A percentile compares a stretch with the other conserved stretches of the same genome.
Conservation (phyloP, 2,797 vertebrate species). For the Malacoraja senta region DNA sequence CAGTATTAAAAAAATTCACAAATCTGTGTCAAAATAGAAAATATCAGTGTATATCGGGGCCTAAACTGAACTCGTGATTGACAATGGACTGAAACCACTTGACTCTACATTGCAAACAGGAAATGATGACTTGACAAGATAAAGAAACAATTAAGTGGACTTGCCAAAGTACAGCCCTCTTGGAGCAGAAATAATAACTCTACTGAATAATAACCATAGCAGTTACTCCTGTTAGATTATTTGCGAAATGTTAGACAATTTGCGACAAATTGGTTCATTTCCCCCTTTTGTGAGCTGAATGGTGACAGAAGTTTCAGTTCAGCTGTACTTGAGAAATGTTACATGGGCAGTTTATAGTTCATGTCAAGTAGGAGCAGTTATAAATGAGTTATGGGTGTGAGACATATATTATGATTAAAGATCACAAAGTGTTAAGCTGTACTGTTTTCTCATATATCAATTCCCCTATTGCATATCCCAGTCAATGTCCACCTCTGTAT, state of each 20-base stretch:
- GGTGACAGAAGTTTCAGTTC: background rate
- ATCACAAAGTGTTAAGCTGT: background rate
- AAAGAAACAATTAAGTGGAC: background rate
- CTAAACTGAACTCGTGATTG: background rate
- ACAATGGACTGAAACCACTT: background rate
- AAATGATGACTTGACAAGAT: constrained; percentile 21
- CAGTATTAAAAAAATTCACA: background rate
- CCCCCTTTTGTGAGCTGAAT: background rate
- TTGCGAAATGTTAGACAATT: background rate
- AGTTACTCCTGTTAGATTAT: background rate
- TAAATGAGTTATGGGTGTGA: background rate
- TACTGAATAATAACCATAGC: background rate
- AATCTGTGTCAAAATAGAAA: background rate
- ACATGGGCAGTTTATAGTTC: background rate
- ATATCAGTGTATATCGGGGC: background rate
- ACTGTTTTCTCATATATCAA: background rate
- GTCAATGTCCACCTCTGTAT: background rate
- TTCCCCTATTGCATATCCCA: background rate
- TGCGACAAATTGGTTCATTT: background rate
- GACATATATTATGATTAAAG: background rate
- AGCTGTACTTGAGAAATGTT: background rate
- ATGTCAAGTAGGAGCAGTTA: background rate
- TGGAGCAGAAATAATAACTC: background rate
- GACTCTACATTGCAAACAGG: background rate
- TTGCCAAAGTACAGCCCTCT: background rate